Conservation (phyloP, 2,888 invertebrate genomes). For the Drosophila colorata region DNA sequence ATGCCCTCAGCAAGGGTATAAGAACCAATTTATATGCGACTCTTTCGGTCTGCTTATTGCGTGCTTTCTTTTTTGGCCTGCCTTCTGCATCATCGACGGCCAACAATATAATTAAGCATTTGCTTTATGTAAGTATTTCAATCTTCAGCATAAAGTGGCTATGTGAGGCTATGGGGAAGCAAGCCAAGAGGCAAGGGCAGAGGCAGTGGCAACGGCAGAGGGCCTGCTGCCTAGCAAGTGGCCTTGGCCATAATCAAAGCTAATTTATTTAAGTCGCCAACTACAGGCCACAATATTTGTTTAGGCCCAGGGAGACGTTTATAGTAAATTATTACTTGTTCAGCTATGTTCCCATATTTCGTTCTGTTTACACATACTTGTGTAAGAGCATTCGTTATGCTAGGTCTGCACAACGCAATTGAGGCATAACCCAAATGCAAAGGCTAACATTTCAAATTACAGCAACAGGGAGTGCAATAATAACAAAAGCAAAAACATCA, state of each 20-base stretch:
- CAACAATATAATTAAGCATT: slow-evolving; percentile 71
- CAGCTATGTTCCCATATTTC: slow-evolving; percentile 49
- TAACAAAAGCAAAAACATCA: slow-evolving; percentile 2
- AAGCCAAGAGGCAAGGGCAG: not conserved
- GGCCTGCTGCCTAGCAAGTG: slow-evolving; percentile 26
- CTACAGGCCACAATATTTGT: slow-evolving; percentile 61
- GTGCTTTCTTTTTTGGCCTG: slow-evolving; percentile 16
- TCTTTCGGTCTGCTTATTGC: slow-evolving; percentile 30
- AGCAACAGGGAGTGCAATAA: slow-evolving; percentile 9
- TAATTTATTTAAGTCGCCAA: slow-evolving; percentile 78
- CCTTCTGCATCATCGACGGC: slow-evolving; percentile 30
- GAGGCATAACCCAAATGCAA: not conserved
- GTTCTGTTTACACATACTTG: slow-evolving; percentile 11
- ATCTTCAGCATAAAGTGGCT: slow-evolving; percentile 50
- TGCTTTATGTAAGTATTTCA: slow-evolving; percentile 62
- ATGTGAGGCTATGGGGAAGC: slow-evolving; percentile 14
- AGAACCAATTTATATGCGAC: slow-evolving; percentile 34
- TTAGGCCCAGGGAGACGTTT: slow-evolving; percentile 41
- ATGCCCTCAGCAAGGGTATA: slow-evolving; percentile 2
- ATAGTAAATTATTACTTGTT: slow-evolving; percentile 59
- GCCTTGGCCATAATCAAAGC: slow-evolving; percentile 69
- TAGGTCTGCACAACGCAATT: slow-evolving; percentile 1
- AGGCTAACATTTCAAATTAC: slow-evolving; percentile 25
- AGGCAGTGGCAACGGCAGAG: not conserved
- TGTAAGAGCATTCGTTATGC: slow-evolving; percentile 12